phyloP scores from a whole-genome alignment of 1,140 invertebrate genomes.

The Acyrthosiphon pisum region DNA sequence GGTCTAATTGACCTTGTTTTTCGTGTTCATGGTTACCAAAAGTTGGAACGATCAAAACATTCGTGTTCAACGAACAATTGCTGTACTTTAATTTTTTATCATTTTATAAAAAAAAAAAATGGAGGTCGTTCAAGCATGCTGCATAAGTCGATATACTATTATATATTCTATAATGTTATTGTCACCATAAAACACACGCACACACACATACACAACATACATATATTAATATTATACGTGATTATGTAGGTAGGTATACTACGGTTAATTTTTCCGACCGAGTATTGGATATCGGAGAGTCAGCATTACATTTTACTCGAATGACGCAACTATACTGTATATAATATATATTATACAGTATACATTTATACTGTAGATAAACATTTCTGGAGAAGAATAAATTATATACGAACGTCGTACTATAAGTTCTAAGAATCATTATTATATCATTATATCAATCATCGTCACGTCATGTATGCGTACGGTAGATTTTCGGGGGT shows the following conservation, averaged over 20 bases:
- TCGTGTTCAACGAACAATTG: background rate
- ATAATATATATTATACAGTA: no score
- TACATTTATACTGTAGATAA: no score
- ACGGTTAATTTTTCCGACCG: background rate
- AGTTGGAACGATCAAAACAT: conserved; percentile 29
- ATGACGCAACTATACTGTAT: background rate
- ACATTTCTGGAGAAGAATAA: background rate
- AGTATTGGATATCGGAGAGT: background rate
- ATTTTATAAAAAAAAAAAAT: background rate
- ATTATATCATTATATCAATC: background rate
- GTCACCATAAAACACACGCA: background rate
- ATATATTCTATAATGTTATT: background rate
- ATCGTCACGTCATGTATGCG: background rate
- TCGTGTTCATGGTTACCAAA: conserved; percentile 34
- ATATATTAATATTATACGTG: no score
- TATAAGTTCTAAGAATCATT: background rate
- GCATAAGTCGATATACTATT: background rate
- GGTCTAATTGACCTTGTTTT: conserved; percentile 32
- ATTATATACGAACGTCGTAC: background rate
- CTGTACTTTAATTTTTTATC: background rate
- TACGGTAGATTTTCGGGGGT: background rate
- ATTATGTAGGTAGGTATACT: no score
- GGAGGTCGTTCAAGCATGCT: background rate
- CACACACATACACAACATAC: background rate
- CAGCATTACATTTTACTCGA: background rate